Evolutionary conservation across 2,888 invertebrate genomes (phyloP).

Genomic region (Endotricha flammealis): DNA sequence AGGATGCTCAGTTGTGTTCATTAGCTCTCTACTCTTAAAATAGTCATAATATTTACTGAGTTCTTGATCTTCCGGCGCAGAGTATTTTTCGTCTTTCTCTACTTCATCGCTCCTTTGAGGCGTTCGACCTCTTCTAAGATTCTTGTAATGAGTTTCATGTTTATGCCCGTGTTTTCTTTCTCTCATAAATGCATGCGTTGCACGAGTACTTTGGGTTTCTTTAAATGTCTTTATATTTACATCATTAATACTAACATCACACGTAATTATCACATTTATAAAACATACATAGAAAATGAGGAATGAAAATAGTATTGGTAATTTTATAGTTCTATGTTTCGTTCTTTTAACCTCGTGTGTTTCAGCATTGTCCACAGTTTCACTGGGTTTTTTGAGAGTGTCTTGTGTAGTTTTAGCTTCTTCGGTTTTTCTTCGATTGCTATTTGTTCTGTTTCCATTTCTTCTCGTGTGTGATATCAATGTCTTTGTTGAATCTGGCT

Average conservation of each 20-base stretch:
- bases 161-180: constrained; percentile 39
- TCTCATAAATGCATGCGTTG: constrained; percentile 29
- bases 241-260: constrained; percentile 69
- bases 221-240: constrained; percentile 44
- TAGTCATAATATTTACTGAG: constrained; percentile 49
- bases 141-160: constrained; percentile 35
- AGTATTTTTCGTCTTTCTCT: constrained; percentile 43
- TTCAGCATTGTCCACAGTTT: constrained; percentile 65
- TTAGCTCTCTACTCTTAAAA: constrained; percentile 41
- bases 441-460: constrained; percentile 41
- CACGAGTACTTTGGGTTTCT: constrained; percentile 27
- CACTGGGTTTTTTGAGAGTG: constrained; percentile 31
- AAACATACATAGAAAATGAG: constrained; percentile 60
- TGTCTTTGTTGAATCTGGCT: constrained; percentile 35
- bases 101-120: constrained; percentile 44
- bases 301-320: constrained; percentile 49
- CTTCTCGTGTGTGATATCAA: constrained; percentile 41
- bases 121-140: constrained; percentile 34
- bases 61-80: constrained; percentile 39
- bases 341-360: constrained; percentile 60
- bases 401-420: constrained; percentile 19
- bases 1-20: constrained; percentile 41
- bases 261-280: constrained; percentile 70
- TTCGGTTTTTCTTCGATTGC: constrained; percentile 18
- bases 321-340: constrained; percentile 21